phyloP scores from a whole-genome alignment of 2,888 invertebrate genomes.

The Pelosia muscerda region DNA sequence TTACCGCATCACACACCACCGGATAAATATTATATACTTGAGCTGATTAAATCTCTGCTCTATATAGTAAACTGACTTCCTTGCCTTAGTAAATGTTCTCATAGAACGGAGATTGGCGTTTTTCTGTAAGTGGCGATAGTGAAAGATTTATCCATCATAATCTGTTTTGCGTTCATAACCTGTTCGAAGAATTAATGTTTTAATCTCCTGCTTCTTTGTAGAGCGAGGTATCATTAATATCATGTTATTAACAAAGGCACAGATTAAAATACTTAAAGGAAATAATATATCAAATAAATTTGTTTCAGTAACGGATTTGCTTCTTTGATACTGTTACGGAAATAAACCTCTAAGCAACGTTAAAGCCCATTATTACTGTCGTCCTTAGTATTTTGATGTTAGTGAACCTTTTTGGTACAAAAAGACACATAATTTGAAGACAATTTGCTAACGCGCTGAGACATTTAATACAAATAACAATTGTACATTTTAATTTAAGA shows the following conservation, averaged over 20 bases:
- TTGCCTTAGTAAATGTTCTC: slow-evolving; percentile 38
- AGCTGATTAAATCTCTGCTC: slow-evolving; percentile 57
- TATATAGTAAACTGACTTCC: slow-evolving; percentile 50
- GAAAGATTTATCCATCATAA: slow-evolving; percentile 32
- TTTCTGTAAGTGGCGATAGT: slow-evolving; percentile 30
- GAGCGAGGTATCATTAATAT: slow-evolving; percentile 36
- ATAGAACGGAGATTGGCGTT: slow-evolving; percentile 32
- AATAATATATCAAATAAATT: slow-evolving; percentile 31
- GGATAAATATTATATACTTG: slow-evolving; percentile 64
- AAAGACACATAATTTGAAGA: slow-evolving; percentile 44
- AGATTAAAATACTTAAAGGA: slow-evolving; percentile 31
- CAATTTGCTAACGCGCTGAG: slow-evolving; percentile 48
- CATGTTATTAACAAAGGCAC: slow-evolving; percentile 34
- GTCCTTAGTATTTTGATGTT: slow-evolving; percentile 24
- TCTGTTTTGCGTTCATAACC: slow-evolving; percentile 34
- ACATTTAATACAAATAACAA: slow-evolving; percentile 65
- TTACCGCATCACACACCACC: slow-evolving; percentile 54
- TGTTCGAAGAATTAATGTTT: slow-evolving; percentile 31
- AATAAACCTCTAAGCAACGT: slow-evolving; percentile 30
- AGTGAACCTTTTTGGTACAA: slow-evolving; percentile 46
- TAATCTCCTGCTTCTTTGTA: slow-evolving; percentile 34
- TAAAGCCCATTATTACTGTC: slow-evolving; percentile 11
- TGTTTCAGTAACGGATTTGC: slow-evolving; percentile 18
- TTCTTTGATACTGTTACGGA: slow-evolving; percentile 14
- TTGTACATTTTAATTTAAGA: slow-evolving; percentile 79